Conservation (phyloP, 2,888 invertebrate species). For the Meliscaeva auricollis region DNA sequence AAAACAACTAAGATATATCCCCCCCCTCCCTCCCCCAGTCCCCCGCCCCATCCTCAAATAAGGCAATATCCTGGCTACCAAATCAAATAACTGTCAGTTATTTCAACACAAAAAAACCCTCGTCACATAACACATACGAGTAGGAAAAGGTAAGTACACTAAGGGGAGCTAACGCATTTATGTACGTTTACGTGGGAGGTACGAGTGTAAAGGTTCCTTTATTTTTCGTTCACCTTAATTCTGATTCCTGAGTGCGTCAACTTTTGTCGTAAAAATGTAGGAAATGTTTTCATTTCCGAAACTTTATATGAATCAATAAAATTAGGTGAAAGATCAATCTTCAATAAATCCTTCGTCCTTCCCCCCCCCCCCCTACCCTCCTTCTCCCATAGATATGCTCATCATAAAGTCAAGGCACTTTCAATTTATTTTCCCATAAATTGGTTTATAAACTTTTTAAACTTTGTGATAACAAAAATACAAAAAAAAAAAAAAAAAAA, state of each 20-base stretch:
- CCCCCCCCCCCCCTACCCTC: not conserved
- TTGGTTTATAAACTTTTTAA: not conserved
- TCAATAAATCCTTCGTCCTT: not conserved
- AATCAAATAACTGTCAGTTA: constrained; percentile 44
- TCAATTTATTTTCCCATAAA: constrained; percentile 10
- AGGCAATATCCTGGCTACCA: constrained; percentile 30
- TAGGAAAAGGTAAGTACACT: not conserved
- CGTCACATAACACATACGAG: not conserved
- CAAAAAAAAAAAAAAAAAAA: no score
- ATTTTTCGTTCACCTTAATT: constrained; percentile 17
- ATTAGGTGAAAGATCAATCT: constrained; percentile 58
- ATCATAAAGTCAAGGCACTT: not conserved
- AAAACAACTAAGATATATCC: no score
- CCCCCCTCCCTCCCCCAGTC: no score
- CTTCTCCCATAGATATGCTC: not conserved
- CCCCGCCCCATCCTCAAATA: not conserved
- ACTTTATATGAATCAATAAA: constrained; percentile 46
- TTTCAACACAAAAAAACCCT: not conserved
- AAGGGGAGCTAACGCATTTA: not conserved
- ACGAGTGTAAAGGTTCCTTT: not conserved
- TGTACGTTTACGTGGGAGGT: not conserved
- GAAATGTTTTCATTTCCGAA: constrained; percentile 64
- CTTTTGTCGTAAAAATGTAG: constrained; percentile 57
- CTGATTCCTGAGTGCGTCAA: constrained; percentile 14
- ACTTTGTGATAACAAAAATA: not conserved